Conservation (phyloP, 2,797 vertebrate species). For the Pangasius mekongensis region DNA sequence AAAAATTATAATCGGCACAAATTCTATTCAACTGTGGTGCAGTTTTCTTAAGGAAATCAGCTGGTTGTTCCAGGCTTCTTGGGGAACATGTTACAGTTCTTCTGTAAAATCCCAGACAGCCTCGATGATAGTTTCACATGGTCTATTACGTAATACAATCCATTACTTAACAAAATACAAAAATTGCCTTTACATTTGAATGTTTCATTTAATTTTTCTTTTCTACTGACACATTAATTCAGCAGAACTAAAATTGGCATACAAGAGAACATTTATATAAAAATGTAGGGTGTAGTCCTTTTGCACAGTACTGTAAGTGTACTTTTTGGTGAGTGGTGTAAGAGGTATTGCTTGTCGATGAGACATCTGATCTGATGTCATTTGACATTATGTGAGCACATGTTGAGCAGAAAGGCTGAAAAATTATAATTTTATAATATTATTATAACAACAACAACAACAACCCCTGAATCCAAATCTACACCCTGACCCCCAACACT, state of each 20-base stretch:
- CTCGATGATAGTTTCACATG: neutral
- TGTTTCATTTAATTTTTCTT: neutral
- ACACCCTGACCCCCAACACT: neutral
- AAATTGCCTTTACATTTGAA: neutral
- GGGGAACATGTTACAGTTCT: neutral
- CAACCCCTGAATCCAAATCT: neutral
- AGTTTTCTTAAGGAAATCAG: neutral
- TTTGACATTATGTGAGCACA: neutral
- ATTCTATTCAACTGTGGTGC: neutral
- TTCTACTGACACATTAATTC: neutral
- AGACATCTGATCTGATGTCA: constrained; percentile 10
- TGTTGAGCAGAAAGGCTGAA: neutral
- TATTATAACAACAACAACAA: no score
- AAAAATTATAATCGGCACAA: neutral
- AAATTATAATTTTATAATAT: no score
- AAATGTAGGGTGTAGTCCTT: neutral
- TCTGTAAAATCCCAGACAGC: neutral
- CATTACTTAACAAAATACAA: neutral
- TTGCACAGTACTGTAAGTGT: neutral
- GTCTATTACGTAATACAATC: neutral
- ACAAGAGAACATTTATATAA: neutral
- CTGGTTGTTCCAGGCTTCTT: neutral
- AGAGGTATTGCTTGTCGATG: neutral
- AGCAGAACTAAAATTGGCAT: neutral
- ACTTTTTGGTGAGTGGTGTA: neutral